Percentiles rank a stretch among this genome's conserved stretches.
phyloP scores from a whole-genome alignment of 2,888 invertebrate genomes.

The Rhaphigaster nebulosa region DNA sequence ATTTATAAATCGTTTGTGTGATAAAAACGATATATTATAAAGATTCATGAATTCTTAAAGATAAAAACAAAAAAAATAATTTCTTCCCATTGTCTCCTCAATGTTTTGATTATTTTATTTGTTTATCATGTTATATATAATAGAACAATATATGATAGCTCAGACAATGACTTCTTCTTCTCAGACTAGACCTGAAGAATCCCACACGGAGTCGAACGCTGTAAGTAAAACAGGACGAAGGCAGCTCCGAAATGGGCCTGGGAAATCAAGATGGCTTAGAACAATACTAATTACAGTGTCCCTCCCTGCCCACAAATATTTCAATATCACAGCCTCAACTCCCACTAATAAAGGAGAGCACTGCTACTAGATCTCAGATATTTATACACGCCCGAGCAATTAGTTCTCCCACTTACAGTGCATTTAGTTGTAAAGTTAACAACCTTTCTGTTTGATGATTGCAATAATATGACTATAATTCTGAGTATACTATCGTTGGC shows the following conservation, averaged over 20 bases:
- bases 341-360: background rate
- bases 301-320: slow-evolving; percentile 26
- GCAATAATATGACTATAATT: slow-evolving; percentile 6
- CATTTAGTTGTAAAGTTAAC: slow-evolving; percentile 16
- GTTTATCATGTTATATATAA: background rate
- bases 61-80: no score
- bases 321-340: slow-evolving; percentile 19
- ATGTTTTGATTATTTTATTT: no score
- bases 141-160: background rate
- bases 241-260: background rate
- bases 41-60: no score
- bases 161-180: background rate
- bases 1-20: no score
- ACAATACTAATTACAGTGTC: slow-evolving; percentile 49
- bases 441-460: slow-evolving; percentile 31
- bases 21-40: no score
- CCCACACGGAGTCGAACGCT: background rate
- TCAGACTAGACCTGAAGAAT: background rate
- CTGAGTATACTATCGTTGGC: background rate
- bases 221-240: slow-evolving; percentile 15
- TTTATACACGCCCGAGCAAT: background rate
- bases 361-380: slow-evolving; percentile 36
- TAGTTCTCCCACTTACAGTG: slow-evolving; percentile 6
- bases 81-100: no score
- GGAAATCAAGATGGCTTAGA: slow-evolving; percentile 19